phyloP scores from a whole-genome alignment of 1,140 invertebrate species.

The Phocides pigmalion region DNA sequence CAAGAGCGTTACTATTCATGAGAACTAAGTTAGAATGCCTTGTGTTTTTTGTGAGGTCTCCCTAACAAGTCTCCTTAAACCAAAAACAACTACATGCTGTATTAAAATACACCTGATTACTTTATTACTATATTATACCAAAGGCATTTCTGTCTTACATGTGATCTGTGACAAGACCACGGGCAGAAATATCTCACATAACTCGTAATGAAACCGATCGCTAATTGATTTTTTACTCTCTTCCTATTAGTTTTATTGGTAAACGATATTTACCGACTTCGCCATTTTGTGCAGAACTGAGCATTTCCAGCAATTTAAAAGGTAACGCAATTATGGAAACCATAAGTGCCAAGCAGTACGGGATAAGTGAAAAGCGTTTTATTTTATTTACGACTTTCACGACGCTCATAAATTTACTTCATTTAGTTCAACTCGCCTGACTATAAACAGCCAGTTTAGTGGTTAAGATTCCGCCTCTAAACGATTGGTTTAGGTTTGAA shows the following conservation, averaged over 20 bases:
- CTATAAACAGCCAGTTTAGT: no score
- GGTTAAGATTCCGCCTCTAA: no score
- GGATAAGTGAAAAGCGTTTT: slow-evolving; percentile 12
- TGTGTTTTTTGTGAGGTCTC: no score
- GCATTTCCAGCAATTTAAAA: not conserved
- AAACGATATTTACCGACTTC: slow-evolving; percentile 21
- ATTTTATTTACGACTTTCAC: slow-evolving; percentile 13
- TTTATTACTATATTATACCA: not conserved
- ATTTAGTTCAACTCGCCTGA: not conserved
- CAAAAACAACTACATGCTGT: no score
- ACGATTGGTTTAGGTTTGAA: no score
- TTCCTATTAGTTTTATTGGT: slow-evolving; percentile 29
- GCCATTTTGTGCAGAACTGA: not conserved
- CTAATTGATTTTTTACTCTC: slow-evolving; percentile 30
- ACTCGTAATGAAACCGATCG: slow-evolving; percentile 23
- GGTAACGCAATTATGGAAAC: slow-evolving; percentile 24
- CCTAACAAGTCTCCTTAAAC: no score
- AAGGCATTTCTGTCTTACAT: slow-evolving; percentile 2
- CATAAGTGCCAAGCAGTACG: not conserved
- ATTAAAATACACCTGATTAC: no score
- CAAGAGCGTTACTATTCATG: no score
- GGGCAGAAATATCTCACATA: slow-evolving; percentile 27
- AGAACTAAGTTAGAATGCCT: no score
- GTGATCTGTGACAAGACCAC: slow-evolving; percentile 1
- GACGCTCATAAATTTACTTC: not conserved